Conservation (phyloP, 2,888 invertebrate species). For the Strigamia crassipes region DNA sequence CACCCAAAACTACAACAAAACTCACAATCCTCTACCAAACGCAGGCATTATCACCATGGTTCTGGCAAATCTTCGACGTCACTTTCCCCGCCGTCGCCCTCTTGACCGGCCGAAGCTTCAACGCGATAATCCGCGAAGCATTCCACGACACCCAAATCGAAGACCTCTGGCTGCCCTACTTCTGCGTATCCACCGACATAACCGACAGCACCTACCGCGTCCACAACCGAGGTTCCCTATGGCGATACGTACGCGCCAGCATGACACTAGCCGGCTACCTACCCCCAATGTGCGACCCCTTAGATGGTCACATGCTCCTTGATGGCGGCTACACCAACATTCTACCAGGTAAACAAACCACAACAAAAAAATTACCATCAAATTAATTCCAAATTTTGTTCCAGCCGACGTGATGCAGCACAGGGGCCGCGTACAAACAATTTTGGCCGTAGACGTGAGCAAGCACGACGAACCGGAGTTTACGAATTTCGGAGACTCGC, state of each 20-base stretch:
- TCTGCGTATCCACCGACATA: slow-evolving; percentile 97
- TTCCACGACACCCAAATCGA: slow-evolving; percentile 95
- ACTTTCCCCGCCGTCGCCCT: slow-evolving; percentile 98
- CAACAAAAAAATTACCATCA: no score
- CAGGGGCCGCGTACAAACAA: slow-evolving; percentile 82
- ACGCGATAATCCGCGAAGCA: slow-evolving; percentile 84
- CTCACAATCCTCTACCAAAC: neutral
- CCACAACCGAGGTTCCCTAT: slow-evolving; percentile 93
- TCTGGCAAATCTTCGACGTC: slow-evolving; percentile 90
- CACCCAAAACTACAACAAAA: no score
- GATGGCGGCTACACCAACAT: slow-evolving; percentile 99
- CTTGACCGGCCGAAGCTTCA: slow-evolving; percentile 91
- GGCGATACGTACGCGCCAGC: slow-evolving; percentile 98
- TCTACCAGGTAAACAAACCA: slow-evolving; percentile 89
- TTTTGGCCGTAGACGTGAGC: slow-evolving; percentile 97
- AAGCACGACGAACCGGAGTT: slow-evolving; percentile 94
- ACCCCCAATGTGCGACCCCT: slow-evolving; percentile 98
- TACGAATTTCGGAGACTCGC: slow-evolving; percentile 96
- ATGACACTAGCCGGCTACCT: slow-evolving; percentile 99
- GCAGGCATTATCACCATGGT: slow-evolving; percentile 97
- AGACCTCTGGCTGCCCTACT: slow-evolving; percentile 98
- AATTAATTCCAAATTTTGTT: slow-evolving; percentile 51
- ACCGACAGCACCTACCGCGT: slow-evolving; percentile 92
- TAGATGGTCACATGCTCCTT: slow-evolving; percentile 96
- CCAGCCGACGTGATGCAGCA: slow-evolving; percentile 95